Evolutionary conservation across 1,140 invertebrate species (phyloP).

Genomic region (Ladona fulva): DNA sequence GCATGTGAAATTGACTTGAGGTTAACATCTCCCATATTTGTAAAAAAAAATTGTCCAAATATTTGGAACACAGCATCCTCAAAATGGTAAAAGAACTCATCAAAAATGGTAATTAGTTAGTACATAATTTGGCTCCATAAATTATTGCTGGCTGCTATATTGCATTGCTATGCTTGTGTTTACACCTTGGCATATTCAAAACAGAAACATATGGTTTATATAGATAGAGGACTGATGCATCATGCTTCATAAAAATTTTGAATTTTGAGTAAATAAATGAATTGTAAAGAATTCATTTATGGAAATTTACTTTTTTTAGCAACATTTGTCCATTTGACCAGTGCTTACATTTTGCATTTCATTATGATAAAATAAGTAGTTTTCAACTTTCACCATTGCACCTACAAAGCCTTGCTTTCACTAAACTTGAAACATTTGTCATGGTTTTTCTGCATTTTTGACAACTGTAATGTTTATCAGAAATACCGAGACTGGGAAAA

Average conservation of each 20-base stretch:
- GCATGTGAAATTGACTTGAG: neutral
- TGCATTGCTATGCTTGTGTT: conserved; percentile 9
- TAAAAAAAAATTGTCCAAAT: neutral
- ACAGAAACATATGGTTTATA: neutral
- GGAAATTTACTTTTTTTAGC: neutral
- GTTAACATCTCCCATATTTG: neutral
- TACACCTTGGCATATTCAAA: conserved; percentile 5
- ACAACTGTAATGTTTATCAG: neutral
- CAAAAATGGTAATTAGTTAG: conserved; percentile 5
- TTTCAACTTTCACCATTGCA: conserved; percentile 21
- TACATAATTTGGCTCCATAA: conserved; percentile 7
- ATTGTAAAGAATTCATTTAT: neutral
- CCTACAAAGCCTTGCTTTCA: conserved; percentile 15
- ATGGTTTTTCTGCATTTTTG: neutral
- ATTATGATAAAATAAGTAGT: conserved; percentile 8
- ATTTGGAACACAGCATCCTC: neutral
- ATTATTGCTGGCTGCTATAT: neutral
- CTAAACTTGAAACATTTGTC: neutral
- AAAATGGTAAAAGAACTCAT: neutral
- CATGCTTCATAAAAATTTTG: conserved; percentile 7
- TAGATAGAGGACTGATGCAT: neutral
- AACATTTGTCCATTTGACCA: neutral
- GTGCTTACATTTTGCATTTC: neutral
- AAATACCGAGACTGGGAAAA: neutral
- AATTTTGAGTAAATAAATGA: neutral